These are phyloP conservation scores for Microctenopoma lineatum DNA, from an alignment of 2,797 vertebrate species.

Conservation along the genomic window DNA sequence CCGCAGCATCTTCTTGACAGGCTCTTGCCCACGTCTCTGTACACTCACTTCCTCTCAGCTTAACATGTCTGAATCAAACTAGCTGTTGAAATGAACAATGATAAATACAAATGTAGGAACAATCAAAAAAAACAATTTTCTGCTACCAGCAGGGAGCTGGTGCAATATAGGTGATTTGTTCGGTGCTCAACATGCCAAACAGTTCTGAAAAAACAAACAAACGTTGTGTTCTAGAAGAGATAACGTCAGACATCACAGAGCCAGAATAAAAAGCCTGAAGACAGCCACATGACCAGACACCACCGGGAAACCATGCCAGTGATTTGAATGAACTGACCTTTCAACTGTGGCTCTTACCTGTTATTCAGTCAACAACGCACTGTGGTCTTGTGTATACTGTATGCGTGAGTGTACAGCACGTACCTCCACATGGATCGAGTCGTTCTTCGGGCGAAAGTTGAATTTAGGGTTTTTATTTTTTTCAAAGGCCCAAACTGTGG, in stretches of 20 bases:
- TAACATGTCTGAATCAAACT: no score
- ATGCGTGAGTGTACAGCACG: background rate
- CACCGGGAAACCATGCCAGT: background rate
- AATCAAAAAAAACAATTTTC: background rate
- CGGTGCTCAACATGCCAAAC: no score
- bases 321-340: background rate
- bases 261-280: background rate
- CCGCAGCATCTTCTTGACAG: background rate
- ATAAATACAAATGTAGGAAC: no score
- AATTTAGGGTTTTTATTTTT: background rate
- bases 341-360: background rate
- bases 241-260: background rate
- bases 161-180: no score
- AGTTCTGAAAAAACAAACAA: no score
- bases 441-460: constrained; percentile 1
- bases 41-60: background rate
- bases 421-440: background rate
- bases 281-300: background rate
- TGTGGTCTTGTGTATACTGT: background rate
- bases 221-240: no score
- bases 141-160: background rate
- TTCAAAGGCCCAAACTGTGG: constrained; percentile 2
- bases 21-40: background rate
- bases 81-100: background rate
- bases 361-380: background rate